Evolutionary conservation across 1,140 invertebrate species (phyloP), one percentile per base, ranked within the genome.

Genomic region (Druon quercuslanigerum): DNA sequence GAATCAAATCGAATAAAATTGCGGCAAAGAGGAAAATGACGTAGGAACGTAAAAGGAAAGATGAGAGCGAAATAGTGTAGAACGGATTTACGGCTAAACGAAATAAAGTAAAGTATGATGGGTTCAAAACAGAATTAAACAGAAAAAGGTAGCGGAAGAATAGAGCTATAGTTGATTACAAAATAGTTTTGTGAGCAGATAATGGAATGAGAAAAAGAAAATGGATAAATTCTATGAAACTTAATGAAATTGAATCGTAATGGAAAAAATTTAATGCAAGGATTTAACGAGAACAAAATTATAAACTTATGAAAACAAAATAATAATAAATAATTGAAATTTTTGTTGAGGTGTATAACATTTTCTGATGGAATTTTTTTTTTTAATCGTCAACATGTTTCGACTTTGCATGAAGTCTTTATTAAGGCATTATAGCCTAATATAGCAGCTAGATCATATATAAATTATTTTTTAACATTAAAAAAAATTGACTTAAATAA

Each of bases 71-170:
- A 66, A 66, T 66, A 66, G 57, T 33, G 19, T 66, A 66, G 57
- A 66, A 66, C 57, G 57, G 57, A 33, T 66, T 66, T 66, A 57
- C 56, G 56, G 25, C 56, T 57, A 66, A 66, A 66, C 25, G 57
- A 66, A 66, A 66, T 66, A 25, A 20, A 66, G 57, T 66, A 66
- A 66, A 66, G 57, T 66, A 40, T 66, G 57, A 66, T 66, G 57
- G 57, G 25, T 20, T 66, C 25, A 66, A 66, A 66, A 66, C 16
- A 66, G 57, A 66, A 66, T 66, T 66, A 40, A 66, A 25, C 40
- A 66, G 57, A 66, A 66, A 66, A 66, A 66, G 40, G 57, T 40
- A 25, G 57, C 57, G 57, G 20, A 66, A 66, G n/a, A 66, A 66
- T 66, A 66, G 25, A 66, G 57, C 57, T 25, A 66, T 25, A 40